A percentile compares a stretch with the other conserved stretches of the same genome.
Evolutionary conservation across 2,113 vertebrate species (phyloP).

Genomic region (Lagopus muta): DNA sequence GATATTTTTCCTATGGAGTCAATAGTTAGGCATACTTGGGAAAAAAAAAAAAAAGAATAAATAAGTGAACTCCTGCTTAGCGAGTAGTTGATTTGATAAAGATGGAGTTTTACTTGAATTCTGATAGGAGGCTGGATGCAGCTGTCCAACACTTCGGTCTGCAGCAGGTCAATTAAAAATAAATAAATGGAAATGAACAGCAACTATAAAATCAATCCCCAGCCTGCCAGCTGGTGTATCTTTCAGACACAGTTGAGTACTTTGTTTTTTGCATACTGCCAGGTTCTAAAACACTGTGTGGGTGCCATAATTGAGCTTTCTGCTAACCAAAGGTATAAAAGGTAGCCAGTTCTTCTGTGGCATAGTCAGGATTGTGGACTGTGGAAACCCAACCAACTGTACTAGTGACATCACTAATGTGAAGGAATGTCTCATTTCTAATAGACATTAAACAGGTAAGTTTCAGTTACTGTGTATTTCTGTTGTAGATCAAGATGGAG

Average conservation of each 20-base stretch:
- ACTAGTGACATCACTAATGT: background rate
- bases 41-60: background rate
- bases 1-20: background rate
- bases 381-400: background rate
- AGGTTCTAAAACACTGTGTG: background rate
- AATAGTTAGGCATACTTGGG: background rate
- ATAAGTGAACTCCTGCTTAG: background rate
- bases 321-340: background rate
- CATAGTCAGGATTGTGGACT: background rate
- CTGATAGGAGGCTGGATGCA: background rate
- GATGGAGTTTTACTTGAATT: background rate
- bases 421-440: background rate
- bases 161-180: background rate
- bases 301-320: background rate
- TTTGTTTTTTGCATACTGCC: background rate
- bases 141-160: background rate
- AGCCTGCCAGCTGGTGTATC: background rate
- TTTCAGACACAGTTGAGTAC: background rate
- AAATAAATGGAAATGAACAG: background rate
- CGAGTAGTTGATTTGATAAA: background rate
- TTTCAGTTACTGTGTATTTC: background rate
- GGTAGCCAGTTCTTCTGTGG: rapidly evolving
- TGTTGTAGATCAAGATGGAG: conserved; percentile 87
- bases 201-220: background rate
- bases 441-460: background rate